Base-by-base conservation (phyloP, 2,113 vertebrate genomes). In the Vidua chalybeata region DNA sequence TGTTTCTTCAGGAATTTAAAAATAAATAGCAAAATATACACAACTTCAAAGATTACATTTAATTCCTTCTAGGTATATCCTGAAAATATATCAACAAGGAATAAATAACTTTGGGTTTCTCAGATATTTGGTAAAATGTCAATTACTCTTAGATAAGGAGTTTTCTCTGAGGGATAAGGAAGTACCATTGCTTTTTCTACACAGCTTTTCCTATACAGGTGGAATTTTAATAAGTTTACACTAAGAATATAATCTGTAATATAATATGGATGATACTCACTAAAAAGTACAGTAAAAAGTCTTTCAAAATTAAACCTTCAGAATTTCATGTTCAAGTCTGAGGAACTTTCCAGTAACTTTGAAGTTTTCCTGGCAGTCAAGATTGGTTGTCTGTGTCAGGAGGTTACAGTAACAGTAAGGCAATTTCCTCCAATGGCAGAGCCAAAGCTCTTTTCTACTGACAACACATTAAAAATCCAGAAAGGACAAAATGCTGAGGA, bases 21-120 rank as follows among this genome's bases (percentile, higher is more conserved):
- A 96, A 95, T 96, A 97, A 96, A 97, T 93, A 96, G 59, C 93
- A 96, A 95, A 92, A 96, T 96, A 96, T 97, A 97, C 86, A 96
- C 26, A 81, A 74, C 73, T 93, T 94, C 59, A 93, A 93, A 90
- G 68, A 64, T 41, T 84, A 93, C 41, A 89, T 63, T 81, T 89
- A 68, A 78, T 87, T 97, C 41, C 49, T 92, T 85, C 84, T 82
- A 88, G 62, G 74, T 81, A 54, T 85, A 82, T 71, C 72, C 84
- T 82, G 39, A 92, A 91, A 95, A 94, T 75, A 59, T n/a, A 63
- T 93, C 35, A 46, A 69, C 86, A 79, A 84, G 62, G 88, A 95
- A 96, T 94, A 96, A 95, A 97, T 96, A 96, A 91, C 94, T 89
- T 96, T 95, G 94, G 84, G 41, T 41, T 95, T 97, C 62, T 87